Percentiles rank a stretch among this genome's conserved stretches.
Conservation (phyloP, 2,113 vertebrate genomes). For the Oreochromis tanganicae region DNA sequence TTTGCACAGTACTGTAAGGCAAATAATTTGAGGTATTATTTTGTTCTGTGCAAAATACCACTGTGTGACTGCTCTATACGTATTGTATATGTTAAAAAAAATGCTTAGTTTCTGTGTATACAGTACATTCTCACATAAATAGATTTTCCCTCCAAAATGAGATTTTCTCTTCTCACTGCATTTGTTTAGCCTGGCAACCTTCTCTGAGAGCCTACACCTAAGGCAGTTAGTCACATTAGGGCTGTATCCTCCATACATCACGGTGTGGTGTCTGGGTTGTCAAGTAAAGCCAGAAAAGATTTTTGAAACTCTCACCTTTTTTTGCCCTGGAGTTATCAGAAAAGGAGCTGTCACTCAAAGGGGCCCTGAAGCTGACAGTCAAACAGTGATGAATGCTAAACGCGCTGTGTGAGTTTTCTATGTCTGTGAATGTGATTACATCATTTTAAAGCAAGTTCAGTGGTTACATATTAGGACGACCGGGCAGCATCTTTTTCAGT, state of each 20-base stretch:
- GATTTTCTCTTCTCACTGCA: constrained; percentile 21
- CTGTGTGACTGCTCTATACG: background rate
- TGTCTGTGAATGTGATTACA: background rate
- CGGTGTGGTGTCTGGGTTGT: constrained; percentile 1
- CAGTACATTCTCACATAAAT: background rate
- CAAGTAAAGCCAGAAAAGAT: background rate
- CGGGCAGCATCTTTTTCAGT: background rate
- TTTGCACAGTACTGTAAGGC: background rate
- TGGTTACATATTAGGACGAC: background rate
- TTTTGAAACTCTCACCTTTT: constrained; percentile 24
- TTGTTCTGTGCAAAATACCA: background rate
- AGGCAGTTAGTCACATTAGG: constrained; percentile 30
- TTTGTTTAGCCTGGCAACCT: constrained; percentile 3
- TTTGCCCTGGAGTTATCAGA: constrained; percentile 1
- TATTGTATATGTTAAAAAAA: background rate
- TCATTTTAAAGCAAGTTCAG: background rate
- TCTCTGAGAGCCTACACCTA: background rate
- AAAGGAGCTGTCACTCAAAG: background rate
- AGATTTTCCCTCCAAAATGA: constrained; percentile 8
- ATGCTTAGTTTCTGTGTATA: background rate
- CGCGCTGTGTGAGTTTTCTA: background rate
- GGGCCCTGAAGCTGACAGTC: constrained; percentile 6
- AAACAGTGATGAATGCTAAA: background rate
- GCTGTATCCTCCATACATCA: constrained; percentile 15
- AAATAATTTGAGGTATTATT: background rate